Base-by-base conservation (phyloP, 37 sponge, comb jelly and placozoan genomes). In the Axinella damicornis region DNA sequence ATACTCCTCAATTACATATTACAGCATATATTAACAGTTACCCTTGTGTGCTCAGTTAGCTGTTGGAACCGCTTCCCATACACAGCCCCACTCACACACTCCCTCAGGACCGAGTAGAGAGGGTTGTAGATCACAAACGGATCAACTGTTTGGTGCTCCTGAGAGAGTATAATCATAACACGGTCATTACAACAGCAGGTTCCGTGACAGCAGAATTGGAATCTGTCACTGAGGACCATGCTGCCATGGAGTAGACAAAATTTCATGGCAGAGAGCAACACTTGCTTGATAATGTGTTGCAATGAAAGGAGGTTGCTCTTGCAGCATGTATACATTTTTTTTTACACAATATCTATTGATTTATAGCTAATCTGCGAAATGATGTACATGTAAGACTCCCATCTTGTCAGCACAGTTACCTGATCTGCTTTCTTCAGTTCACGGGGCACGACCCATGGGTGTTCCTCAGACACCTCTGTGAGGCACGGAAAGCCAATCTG, bases 81-180 rank as follows among this genome's bases (percentile, higher is more conserved):
- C 19, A 54, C 65, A 20, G 85, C 85, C n/a, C 35, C 73, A 65
- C 59, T 66, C 27, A 92, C 80, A 58, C 68, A 68, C 34, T 54
- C 64, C 33, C 86, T 78, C 53, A 92, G 34, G 46, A 35, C 33
- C 9, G 25, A 24, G 64, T 92, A 92, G 39, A 32, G 39, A 53
- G 37, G 30, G 52, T 74, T 77, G 77, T 82, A 88, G 20, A 93
- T 57, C 24, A 85, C 90, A 85, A 84, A 93, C 32, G 82, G 84
- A 68, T 92, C 93, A 2, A 79, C 67, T 12, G 60, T 59, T 34
- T 72, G 66, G 9, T 91, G 62, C 56, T 86, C 33, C 74, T 80
- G 34, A 46, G 46, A 46, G 46, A 46, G 46, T 46, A 12, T 9
- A 46, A 46, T 12, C 46, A 46, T 46, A 46, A 46, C 4, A 46